Conservation (phyloP, 2,888 invertebrate species). For the Cephus pygmeus region DNA sequence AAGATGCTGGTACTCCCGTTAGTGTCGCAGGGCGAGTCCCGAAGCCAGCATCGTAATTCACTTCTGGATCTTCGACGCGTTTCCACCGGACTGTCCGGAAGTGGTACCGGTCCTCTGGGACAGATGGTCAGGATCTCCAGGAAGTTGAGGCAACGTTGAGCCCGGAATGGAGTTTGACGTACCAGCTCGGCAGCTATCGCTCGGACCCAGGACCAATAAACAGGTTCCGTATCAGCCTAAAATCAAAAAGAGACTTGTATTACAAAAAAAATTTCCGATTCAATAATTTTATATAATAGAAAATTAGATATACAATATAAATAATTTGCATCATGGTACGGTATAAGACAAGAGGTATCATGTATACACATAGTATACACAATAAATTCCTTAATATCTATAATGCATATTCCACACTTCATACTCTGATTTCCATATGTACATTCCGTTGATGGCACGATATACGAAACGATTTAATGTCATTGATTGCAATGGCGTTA, state of each 20-base stretch:
- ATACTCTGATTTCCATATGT: neutral
- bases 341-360: neutral
- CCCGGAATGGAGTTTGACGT: conserved; percentile 79
- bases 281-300: neutral
- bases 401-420: neutral
- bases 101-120: conserved; percentile 68
- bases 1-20: conserved; percentile 37
- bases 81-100: conserved; percentile 67
- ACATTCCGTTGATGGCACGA: neutral
- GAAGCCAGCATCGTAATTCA: conserved; percentile 60
- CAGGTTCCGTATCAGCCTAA: conserved; percentile 77
- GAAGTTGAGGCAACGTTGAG: conserved; percentile 73
- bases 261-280: neutral
- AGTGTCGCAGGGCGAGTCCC: conserved; percentile 39
- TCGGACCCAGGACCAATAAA: conserved; percentile 80
- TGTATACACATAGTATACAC: neutral
- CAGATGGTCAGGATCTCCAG: conserved; percentile 77
- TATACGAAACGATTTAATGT: neutral
- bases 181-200: conserved; percentile 80
- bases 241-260: conserved; percentile 59
- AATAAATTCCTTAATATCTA: neutral
- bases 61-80: conserved; percentile 58
- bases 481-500: neutral
- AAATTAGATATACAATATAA: neutral
- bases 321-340: neutral